A percentile compares a stretch with the other conserved stretches of the same genome.
These are phyloP conservation scores for Ectobius pallidus DNA, from an alignment of 2,888 invertebrate genomes.

Conservation along the genomic window DNA sequence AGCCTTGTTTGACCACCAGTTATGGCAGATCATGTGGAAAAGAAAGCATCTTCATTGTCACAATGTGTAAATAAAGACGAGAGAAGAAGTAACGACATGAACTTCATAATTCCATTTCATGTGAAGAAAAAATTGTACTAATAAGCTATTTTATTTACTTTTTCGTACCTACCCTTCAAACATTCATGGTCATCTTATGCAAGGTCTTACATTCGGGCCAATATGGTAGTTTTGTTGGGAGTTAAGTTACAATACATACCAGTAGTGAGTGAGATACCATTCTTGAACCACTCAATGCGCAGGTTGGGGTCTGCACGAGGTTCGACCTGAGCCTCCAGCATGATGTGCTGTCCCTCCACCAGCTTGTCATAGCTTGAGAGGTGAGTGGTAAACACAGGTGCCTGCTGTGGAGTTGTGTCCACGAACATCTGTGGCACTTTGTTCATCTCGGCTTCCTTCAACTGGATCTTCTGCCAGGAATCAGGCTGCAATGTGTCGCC, in stretches of 20 bases:
- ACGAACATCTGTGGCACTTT: slow-evolving; percentile 87
- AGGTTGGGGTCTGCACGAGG: slow-evolving; percentile 88
- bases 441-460: slow-evolving; percentile 91
- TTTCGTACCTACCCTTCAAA: too few species aligned
- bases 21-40: too few species aligned
- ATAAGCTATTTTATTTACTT: too few species aligned
- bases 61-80: too few species aligned
- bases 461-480: slow-evolving; percentile 89
- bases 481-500: slow-evolving; percentile 88
- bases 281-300: slow-evolving; percentile 91
- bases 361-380: slow-evolving; percentile 83
- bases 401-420: slow-evolving; percentile 84
- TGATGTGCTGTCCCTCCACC: slow-evolving; percentile 85
- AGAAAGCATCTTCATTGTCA: too few species aligned
- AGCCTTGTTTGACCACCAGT: too few species aligned
- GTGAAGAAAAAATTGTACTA: too few species aligned
- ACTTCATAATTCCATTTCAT: too few species aligned
- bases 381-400: slow-evolving; percentile 95
- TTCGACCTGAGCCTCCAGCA: slow-evolving; percentile 88
- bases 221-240: too few species aligned
- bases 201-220: too few species aligned
- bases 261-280: slow-evolving; percentile 83
- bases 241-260: slow-evolving; percentile 62
- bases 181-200: too few species aligned
- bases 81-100: too few species aligned